Percentiles rank a stretch among this genome's conserved stretches.
These are phyloP conservation scores for Mandrillus leucophaeus DNA, from an alignment of 2,113 vertebrate genomes.

Conservation along the genomic window DNA sequence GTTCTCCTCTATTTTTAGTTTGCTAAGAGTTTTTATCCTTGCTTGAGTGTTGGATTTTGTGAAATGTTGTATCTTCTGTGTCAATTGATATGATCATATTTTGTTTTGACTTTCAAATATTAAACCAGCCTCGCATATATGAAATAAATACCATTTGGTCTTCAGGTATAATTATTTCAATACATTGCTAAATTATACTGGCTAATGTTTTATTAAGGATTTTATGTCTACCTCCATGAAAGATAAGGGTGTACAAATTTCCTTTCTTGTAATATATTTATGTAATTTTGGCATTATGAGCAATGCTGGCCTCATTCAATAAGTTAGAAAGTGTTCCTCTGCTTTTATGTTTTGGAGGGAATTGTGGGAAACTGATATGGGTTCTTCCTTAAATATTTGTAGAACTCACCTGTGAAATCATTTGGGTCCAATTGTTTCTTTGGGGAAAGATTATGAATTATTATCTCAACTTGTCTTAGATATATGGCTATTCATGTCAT, in stretches of 20 bases:
- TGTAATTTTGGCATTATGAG: not conserved
- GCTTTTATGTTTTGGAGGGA: not conserved
- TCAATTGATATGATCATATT: not conserved
- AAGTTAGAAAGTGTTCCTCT: not conserved
- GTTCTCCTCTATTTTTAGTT: not conserved
- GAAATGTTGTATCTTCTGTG: not conserved
- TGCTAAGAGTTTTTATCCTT: not conserved
- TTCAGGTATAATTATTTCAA: not conserved
- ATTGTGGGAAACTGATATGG: not conserved
- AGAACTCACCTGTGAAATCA: not conserved
- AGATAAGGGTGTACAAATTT: not conserved
- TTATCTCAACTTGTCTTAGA: not conserved
- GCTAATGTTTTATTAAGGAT: not conserved
- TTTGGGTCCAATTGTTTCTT: not conserved
- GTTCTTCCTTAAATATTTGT: not conserved
- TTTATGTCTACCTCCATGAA: not conserved
- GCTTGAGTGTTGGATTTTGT: not conserved
- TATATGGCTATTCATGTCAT: not conserved
- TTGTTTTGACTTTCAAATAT: not conserved
- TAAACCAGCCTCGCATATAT: not conserved
- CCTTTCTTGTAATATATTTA: not conserved
- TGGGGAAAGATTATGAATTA: not conserved
- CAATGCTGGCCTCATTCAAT: not conserved
- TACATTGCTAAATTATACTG: not conserved
- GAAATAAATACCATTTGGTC: not conserved